Evolutionary conservation across 2,888 invertebrate genomes (phyloP), one percentile per base, ranked within the genome.

Genomic region (Leptinotarsa tumamoca): DNA sequence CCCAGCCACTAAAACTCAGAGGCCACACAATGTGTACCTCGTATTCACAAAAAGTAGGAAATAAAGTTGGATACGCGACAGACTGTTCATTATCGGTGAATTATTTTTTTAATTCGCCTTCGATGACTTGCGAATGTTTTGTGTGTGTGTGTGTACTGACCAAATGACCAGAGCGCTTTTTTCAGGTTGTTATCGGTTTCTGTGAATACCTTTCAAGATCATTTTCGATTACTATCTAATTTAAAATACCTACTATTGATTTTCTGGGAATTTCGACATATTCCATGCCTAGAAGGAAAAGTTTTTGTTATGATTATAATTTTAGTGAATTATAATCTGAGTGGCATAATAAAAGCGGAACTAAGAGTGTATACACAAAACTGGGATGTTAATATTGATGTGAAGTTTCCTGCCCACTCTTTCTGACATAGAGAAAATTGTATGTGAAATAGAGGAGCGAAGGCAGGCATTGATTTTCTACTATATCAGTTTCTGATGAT

Each of bases 61-160:
- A 76, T 71, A 68, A 71, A 54, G 71, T 70, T 71, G 73, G 73
- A 76, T 73, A 49, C 69, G 69, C 67, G 51, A 68, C 61, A 63
- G 71, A 61, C 58, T 73, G 67, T 73, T 78, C 77, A 78, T 75
- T 75, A 75, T 43, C 66, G 54, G 68, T 68, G 71, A 71, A 72
- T 75, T 68, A 77, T 75, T 77, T 77, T 23, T 73, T 75, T 79
- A 80, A 80, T 80, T 80, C 73, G 75, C 69, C 70, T 71, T 23
- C 63, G 68, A 67, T 80, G 79, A 80, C 79, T 80, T 77, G 79
- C 79, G 54, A 27, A 52, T 52, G 5, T 68, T n/a, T 52, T 54
- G 68, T 54, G 33, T 10, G 17, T 54, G 68, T 54, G 33, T 10
- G 17, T 15, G 63, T 17, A 33, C 43, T 63, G 63, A 18, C 43